These are phyloP conservation scores for Chunga burmeisteri DNA, from an alignment of 2,113 vertebrate genomes.

Conservation along the genomic window DNA sequence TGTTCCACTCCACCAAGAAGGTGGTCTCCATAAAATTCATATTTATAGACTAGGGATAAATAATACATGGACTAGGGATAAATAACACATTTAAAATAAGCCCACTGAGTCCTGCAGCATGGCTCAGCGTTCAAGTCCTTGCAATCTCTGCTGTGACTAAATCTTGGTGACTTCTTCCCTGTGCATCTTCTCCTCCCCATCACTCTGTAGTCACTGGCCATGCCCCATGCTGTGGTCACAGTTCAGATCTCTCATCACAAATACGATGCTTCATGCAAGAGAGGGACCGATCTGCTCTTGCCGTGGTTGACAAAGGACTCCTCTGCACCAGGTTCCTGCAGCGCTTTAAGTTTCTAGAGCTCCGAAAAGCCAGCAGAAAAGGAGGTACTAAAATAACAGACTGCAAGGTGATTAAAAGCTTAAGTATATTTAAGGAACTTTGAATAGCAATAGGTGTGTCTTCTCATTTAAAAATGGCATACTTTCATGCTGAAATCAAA, in stretches of 20 bases:
- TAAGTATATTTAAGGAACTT: background rate
- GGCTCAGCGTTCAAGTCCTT: background rate
- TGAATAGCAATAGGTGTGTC: background rate
- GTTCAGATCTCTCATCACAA: background rate
- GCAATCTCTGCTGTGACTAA: background rate
- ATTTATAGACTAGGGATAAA: background rate
- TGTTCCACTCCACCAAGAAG: background rate
- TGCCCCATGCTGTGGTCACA: background rate
- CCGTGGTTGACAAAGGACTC: background rate
- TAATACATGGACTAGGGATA: background rate
- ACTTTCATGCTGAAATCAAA: background rate
- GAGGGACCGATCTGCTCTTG: background rate
- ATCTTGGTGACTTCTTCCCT: background rate
- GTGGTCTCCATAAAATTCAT: background rate
- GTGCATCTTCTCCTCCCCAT: background rate
- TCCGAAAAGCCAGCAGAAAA: background rate
- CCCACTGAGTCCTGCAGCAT: background rate
- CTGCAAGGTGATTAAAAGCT: background rate
- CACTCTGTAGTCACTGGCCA: background rate
- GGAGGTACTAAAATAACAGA: background rate
- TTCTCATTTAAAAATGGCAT: background rate
- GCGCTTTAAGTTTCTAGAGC: background rate
- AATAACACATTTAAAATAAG: background rate
- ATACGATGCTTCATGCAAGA: fast-evolving
- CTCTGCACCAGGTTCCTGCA: background rate